phyloP scores from a whole-genome alignment of 37 sponge, comb jelly and placozoan species.

The Beroe forskalii region DNA sequence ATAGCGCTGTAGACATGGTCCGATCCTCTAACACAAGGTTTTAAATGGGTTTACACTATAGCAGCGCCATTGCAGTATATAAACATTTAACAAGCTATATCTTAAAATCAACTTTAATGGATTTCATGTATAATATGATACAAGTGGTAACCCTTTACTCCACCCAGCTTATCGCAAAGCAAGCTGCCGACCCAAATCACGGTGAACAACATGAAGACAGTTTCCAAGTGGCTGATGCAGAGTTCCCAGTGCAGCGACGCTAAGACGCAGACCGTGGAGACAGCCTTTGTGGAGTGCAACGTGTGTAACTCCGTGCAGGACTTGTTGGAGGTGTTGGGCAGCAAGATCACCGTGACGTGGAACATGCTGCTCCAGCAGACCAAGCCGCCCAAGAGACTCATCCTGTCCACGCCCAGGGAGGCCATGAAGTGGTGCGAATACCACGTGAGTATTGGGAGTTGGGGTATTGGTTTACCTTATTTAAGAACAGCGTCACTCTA shows the following conservation, averaged over 20 bases:
- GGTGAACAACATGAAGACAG: slow-evolving; percentile 63
- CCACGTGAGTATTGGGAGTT: too few relatives aligned
- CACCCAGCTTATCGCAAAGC: not conserved
- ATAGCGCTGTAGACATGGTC: slow-evolving; percentile 60
- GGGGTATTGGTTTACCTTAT: too few relatives aligned
- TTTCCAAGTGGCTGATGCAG: slow-evolving; percentile 62
- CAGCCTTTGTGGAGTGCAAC: slow-evolving; percentile 62
- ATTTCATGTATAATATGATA: not conserved
- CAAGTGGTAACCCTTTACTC: not conserved
- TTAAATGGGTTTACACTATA: too few relatives aligned
- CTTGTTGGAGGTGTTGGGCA: slow-evolving; percentile 29
- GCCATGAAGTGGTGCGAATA: slow-evolving; percentile 63
- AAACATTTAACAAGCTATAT: too few relatives aligned
- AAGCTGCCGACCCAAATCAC: slow-evolving; percentile 57
- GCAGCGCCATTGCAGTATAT: too few relatives aligned
- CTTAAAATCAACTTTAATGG: not conserved
- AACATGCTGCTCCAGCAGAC: slow-evolving; percentile 41
- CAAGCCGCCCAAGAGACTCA: slow-evolving; percentile 44
- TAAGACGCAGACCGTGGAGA: slow-evolving; percentile 56
- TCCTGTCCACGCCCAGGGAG: slow-evolving; percentile 16
- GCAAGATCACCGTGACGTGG: slow-evolving; percentile 47
- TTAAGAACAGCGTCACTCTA: too few relatives aligned
- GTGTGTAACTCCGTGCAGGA: slow-evolving; percentile 60
- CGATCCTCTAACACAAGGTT: slow-evolving; percentile 47
- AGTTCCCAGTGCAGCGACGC: not conserved